Base-by-base conservation (phyloP, 2,797 vertebrate genomes). In the Silurus aristotelis region DNA sequence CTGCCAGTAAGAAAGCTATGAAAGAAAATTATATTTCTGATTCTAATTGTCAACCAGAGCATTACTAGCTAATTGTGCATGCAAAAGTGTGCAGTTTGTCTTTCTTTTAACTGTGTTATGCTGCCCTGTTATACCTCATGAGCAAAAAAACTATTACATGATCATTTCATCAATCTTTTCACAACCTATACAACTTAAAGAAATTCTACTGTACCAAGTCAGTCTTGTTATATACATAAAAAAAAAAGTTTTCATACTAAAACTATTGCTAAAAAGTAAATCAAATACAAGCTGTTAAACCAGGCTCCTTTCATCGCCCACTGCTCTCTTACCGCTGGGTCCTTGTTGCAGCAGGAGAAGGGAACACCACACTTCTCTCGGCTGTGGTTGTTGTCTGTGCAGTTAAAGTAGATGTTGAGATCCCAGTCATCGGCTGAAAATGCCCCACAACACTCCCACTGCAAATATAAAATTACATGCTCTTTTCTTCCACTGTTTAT, bases 361-460 rank as follows among this genome's bases (percentile, higher is more conserved):
- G 98, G 98, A 38, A 99, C 98, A 0, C 98, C 98, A 0, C 98
- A 99, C 88, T 97, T 97, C 90, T 99, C 98, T 88, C 98, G 95
- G 88, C 98, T 99, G 7, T 97, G 97, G 0, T 99, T 99, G 81
- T 95, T 95, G 91, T 99, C 97, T 63, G 98, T 99, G 95, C 98
- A 99, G 94, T 99, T 99, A 91, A 99, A 99, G 94, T 99, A 99
- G 93, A 99, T 97, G 93, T 99, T 99, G 92, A 99, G 94, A 94
- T 99, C 97, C 98, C 98, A 99, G 92, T 99, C 98, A 68, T 98
- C 96, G 0, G 98, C 97, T 91, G 96, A 96, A 91, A 98, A 99
- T 75, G 98, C 98, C 80, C 98, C 98, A 91, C 98, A 99, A 89
- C 98, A 99, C 87, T 99, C 97, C 98, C 98, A 99, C 98, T 99